phyloP scores from a whole-genome alignment of 35 echinoderm and acorn worm species.

The Ophioderma brevispina region DNA sequence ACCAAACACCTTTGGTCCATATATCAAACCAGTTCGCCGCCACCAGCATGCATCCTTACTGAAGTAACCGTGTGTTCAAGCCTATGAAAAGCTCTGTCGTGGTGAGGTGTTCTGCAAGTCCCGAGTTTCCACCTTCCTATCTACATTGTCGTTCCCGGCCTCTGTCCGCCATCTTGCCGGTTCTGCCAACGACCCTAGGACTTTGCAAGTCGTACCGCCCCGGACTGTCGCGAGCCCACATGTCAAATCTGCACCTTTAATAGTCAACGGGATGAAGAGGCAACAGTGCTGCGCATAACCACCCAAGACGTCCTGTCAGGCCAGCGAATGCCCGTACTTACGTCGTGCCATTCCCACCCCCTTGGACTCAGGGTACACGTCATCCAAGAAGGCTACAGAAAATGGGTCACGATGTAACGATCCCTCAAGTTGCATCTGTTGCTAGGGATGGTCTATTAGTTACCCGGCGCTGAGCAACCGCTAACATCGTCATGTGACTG shows the following conservation, averaged over 20 bases:
- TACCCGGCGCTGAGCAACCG: no score
- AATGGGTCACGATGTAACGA: conserved; percentile 30
- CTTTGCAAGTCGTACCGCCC: conserved; percentile 72
- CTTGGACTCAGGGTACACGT: conserved; percentile 21
- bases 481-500: no score
- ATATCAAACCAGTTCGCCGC: conserved; percentile 15
- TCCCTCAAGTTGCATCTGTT: conserved; percentile 40
- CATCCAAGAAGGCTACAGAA: conserved; percentile 34
- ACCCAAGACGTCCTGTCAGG: no score
- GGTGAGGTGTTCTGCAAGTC: conserved; percentile 70
- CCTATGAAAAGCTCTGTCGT: conserved; percentile 34
- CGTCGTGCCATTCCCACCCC: conserved; percentile 25
- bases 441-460: no score
- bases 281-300: no score
- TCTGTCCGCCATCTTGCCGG: conserved; percentile 73
- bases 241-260: no score
- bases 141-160: conserved; percentile 52
- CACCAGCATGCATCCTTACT: conserved; percentile 29
- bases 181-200: conserved; percentile 60
- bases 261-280: background rate
- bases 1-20: conserved; percentile 59
- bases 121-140: conserved; percentile 63
- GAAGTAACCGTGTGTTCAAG: conserved; percentile 58
- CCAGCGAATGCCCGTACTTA: conserved; percentile 35
- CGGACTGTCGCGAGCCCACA: conserved; percentile 51